Evolutionary conservation across 2,888 invertebrate genomes (phyloP).

Genomic region (Spilarctia lutea): DNA sequence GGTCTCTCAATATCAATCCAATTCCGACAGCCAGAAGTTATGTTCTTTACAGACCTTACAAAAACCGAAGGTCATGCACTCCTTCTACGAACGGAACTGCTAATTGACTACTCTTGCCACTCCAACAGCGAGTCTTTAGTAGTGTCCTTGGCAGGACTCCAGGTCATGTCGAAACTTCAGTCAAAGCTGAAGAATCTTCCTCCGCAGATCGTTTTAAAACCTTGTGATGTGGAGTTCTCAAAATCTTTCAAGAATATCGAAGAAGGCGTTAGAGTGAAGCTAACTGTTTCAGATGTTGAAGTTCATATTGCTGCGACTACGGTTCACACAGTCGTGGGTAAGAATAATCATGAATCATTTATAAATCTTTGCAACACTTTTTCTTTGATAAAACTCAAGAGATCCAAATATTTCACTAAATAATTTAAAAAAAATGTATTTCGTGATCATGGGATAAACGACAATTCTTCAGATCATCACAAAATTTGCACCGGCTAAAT

Average conservation of each 20-base stretch:
- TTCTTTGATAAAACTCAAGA: background rate
- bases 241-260: conserved; percentile 88
- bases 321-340: conserved; percentile 89
- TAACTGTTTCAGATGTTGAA: conserved; percentile 89
- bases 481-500: too few species aligned
- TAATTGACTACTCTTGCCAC: conserved; percentile 90
- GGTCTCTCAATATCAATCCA: conserved; percentile 90
- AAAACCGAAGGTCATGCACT: conserved; percentile 88
- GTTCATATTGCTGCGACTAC: conserved; percentile 91
- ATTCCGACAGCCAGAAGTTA: conserved; percentile 92
- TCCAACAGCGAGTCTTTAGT: conserved; percentile 88
- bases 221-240: conserved; percentile 90
- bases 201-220: conserved; percentile 88
- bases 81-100: conserved; percentile 89
- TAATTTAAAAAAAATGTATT: too few species aligned
- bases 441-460: background rate
- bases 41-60: conserved; percentile 90
- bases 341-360: conserved; percentile 30
- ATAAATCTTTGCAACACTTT: background rate
- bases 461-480: too few species aligned
- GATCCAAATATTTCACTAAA: background rate
- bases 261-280: conserved; percentile 89
- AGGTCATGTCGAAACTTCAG: conserved; percentile 87
- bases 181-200: conserved; percentile 82
- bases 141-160: conserved; percentile 71